phyloP scores from a whole-genome alignment of 2,113 vertebrate species.

The Hippocampus barbouri region DNA sequence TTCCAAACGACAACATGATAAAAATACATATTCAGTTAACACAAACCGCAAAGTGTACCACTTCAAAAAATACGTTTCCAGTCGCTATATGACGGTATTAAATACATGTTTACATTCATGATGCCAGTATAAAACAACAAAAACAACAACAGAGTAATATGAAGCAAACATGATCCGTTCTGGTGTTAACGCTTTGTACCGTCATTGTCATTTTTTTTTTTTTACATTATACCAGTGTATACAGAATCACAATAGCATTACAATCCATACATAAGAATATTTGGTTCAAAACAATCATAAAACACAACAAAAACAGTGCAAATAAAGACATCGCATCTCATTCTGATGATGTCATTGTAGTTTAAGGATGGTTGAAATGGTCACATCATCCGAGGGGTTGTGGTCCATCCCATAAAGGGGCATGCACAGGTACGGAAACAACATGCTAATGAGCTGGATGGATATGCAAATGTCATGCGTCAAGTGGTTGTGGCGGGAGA shows the following conservation, averaged over 20 bases:
- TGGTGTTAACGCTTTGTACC: not conserved
- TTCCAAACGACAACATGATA: not conserved
- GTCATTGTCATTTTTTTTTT: not conserved
- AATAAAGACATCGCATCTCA: not conserved
- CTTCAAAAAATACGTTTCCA: not conserved
- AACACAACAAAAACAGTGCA: not conserved
- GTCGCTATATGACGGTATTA: not conserved
- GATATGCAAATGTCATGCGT: not conserved
- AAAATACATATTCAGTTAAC: not conserved
- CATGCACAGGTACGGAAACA: not conserved
- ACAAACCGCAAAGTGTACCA: not conserved
- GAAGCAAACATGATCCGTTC: not conserved
- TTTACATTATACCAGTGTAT: not conserved
- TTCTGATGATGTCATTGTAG: not conserved
- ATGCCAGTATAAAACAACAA: not conserved
- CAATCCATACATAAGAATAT: too few relatives aligned
- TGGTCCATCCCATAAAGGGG: not conserved
- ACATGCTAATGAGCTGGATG: constrained; percentile 5
- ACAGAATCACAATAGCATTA: not conserved
- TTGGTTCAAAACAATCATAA: not conserved
- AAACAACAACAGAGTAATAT: not conserved
- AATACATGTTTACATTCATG: constrained; percentile 2
- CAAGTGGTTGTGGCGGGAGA: not conserved
- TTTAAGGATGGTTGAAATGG: not conserved
- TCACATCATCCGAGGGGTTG: not conserved